Evolutionary conservation across 1,140 invertebrate species (phyloP), one percentile per base, ranked within the genome.

Genomic region (Coelopa frigida): DNA sequence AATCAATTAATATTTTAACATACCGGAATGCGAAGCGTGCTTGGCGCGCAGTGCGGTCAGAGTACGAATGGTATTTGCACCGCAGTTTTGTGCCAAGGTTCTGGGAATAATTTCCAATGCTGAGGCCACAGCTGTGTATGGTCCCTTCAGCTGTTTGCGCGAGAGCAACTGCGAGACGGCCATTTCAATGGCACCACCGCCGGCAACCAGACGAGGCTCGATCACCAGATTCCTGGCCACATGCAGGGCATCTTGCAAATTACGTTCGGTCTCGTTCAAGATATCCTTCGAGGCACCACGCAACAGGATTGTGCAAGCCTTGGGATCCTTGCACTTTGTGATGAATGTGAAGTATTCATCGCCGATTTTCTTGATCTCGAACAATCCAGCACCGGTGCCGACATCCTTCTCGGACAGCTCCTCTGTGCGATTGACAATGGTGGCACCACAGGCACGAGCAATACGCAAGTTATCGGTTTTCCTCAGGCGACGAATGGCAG

Each of bases 401-500:
- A 99, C 79, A 74, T 99, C 94, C 33, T 89, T 84, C 55, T 97
- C 94, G 55, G 84, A 84, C 22, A 99, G 68, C 72, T 99, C 96
- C 70, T 97, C 94, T 0, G 94, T 95, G 45, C 95, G 81, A 72
- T 94, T 96, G 0, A 97, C 92, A 59, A 99, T 88, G 15, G 88
- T 95, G n/a, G 93, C 96, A 38, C 94, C 94, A 64, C 87, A 93
- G 18, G 95, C 95, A 53, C 95, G 81, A 2, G 94, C 92, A 51
- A 99, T 82, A 52, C 97, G 84, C 70, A 98, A 94, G 71, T 98
- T 99, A 68, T 99, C 97, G 1, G 89, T 87, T 73, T 99, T 99
- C 47, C 94, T 82, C 1, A 99, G 75, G 61, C 80, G 76, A 37
- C 97, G 78, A 41, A 99, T 80, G 31, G 89, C 93, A 12, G 90